Base-by-base conservation (phyloP, 2,797 vertebrate species). In the Manis crassicaudata region DNA sequence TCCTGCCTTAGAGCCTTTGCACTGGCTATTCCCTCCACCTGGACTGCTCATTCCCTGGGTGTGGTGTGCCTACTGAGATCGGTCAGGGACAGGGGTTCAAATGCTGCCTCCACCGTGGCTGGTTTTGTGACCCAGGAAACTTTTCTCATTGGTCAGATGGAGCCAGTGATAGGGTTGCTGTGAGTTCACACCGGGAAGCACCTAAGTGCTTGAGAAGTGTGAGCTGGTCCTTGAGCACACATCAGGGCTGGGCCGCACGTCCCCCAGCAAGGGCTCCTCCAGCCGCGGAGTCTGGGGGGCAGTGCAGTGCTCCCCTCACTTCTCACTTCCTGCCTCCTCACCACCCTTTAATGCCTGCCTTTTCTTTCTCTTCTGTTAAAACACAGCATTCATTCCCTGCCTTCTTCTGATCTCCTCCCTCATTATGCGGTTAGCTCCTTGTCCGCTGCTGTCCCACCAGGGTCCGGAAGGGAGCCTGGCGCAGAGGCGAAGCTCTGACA, bases 51-150 rank as follows among this genome's bases (percentile, higher is more conserved):
- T 2, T 17, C 50, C 50, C 29, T 58, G 18, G 3, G 6, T n/a
- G 32, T 32, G 17, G 23, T 7, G 2, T 1, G 8, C 27, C 17
- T 37, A 4, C 85, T 1, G 23, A 62, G 87, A 43, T n/a, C 37
- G 13, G 21, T 54, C 60, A 9, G 32, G 7, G 54, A 29, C 13
- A 4, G 40, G 56, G 27, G 4, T 52, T 65, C 68, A 43, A 1
- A 27, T 1, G 7, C 40, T 12, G 40, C 18, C 6, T 16, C 37
- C 6, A 1, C 46, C 5, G 0, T 7, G 17, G n/a, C 77, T 7
- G 5, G 25, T 40, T 32, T 1, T 1, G 4, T 29, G 72, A 40
- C n/a, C 40, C 52, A 56, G 37, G 20, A 50, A 35, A 13, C 6
- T 40, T 35, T 81, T 73, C 67, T 81, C 32, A 10, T 17, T 27